A percentile compares a stretch with the other conserved stretches of the same genome.
These are phyloP conservation scores for Amblyornis subalaris DNA, from an alignment of 2,113 vertebrate genomes.

Conservation along the genomic window DNA sequence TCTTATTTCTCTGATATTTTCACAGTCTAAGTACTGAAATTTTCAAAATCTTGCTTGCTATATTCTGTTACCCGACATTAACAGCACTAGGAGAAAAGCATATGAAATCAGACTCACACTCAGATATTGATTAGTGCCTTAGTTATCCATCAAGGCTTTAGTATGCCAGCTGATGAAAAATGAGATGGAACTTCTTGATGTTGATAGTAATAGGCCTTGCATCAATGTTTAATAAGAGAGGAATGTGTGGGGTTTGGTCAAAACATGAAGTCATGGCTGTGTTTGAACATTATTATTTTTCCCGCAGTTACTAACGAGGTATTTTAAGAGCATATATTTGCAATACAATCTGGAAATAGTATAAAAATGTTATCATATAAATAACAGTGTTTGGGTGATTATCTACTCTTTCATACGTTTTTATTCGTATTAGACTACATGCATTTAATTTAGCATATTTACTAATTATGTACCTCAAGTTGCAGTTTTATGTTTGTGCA, in stretches of 20 bases:
- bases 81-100: neutral
- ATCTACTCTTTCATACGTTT: neutral
- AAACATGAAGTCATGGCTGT: neutral
- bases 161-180: slow-evolving; percentile 35
- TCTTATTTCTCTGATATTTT: neutral
- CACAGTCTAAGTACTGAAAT: neutral
- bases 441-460: neutral
- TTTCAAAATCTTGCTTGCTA: neutral
- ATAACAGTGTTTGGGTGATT: neutral
- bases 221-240: slow-evolving; percentile 20
- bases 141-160: slow-evolving; percentile 43
- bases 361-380: neutral
- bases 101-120: slow-evolving; percentile 9
- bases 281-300: neutral
- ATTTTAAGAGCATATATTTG: neutral
- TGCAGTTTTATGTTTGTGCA: neutral
- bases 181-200: slow-evolving; percentile 31
- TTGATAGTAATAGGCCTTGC: slow-evolving; percentile 26
- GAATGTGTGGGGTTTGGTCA: neutral
- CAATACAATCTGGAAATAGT: neutral
- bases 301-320: neutral
- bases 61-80: neutral
- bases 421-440: neutral
- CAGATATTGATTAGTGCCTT: slow-evolving; percentile 38
- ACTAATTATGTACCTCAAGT: neutral